Base-by-base conservation (phyloP, 2,797 vertebrate species). In the Xenopus petersii region DNA sequence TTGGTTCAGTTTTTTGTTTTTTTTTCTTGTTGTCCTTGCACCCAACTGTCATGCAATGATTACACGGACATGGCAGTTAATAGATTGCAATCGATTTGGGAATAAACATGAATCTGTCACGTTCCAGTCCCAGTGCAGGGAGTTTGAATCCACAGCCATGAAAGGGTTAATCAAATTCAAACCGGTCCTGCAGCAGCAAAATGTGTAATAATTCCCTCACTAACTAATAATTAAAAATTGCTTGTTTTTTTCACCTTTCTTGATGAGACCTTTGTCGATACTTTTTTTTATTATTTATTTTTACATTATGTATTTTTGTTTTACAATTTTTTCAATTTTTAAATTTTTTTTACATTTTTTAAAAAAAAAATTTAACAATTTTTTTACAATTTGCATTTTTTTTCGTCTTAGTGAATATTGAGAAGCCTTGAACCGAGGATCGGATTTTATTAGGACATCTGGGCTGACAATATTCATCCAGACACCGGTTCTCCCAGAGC, bases 381-480 rank as follows among this genome's bases (percentile, higher is more conserved):
- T 21, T 21, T 21, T 21, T 21, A 21, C 21, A 21, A 21, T 21
- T 21, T 21, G 21, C 21, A 21, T 21, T 21, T 21, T 21, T 21
- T 21, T 21, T 21, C 21, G 92, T 93, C 91, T 90, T 90, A 80
- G 88, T 81, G 90, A 90, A 88, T 89, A 88, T 89, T 88, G 91
- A 90, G 6, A 93, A 91, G 21, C 21, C 89, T 92, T 93, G 90
- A 91, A 93, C 93, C 90, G 92, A 91, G 89, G 88, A 91, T 91
- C 92, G 92, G 90, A 92, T 93, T 93, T 93, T 93, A 93, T 92
- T 93, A 93, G 93, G 93, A 94, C 93, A 94, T 94, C 93, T 94
- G 94, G 93, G 92, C 93, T 92, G 93, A 93, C 91, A 90, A 90
- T 92, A 94, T 94, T 92, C 93, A 91, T 92, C 88, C 92, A 91